Conservation (phyloP, 2,797 vertebrate species). For the Oreortyx pictus region DNA sequence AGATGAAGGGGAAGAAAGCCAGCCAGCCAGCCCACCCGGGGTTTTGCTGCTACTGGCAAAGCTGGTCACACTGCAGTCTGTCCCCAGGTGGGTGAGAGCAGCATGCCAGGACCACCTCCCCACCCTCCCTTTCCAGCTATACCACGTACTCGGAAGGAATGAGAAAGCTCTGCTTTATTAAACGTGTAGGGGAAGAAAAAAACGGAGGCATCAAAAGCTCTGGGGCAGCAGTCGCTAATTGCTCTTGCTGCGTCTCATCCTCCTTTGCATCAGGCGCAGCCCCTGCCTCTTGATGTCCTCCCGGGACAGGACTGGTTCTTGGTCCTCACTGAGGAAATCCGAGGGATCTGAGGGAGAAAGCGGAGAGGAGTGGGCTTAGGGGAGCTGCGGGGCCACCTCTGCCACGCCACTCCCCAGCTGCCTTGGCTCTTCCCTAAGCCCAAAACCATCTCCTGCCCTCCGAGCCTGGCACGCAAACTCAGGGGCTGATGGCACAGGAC, state of each 20-base stretch:
- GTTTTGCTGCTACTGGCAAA: neutral
- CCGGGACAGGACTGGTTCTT: neutral
- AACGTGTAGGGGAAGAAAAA: neutral
- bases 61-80: neutral
- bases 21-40: neutral
- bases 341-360: neutral
- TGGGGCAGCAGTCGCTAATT: accelerated
- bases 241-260: neutral
- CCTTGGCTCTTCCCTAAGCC: accelerated
- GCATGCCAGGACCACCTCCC: no score
- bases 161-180: neutral
- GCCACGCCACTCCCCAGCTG: neutral
- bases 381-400: neutral
- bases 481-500: neutral
- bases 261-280: neutral
- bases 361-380: accelerated
- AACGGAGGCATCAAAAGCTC: neutral
- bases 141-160: neutral
- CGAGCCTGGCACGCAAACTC: neutral
- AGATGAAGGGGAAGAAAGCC: neutral
- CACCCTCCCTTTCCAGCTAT: neutral
- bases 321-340: neutral
- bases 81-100: neutral
- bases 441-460: neutral
- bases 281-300: conserved; percentile 30